A percentile compares a stretch with the other conserved stretches of the same genome.
Evolutionary conservation across 2,797 vertebrate species (phyloP).

Genomic region (Scyliorhinus canicula): DNA sequence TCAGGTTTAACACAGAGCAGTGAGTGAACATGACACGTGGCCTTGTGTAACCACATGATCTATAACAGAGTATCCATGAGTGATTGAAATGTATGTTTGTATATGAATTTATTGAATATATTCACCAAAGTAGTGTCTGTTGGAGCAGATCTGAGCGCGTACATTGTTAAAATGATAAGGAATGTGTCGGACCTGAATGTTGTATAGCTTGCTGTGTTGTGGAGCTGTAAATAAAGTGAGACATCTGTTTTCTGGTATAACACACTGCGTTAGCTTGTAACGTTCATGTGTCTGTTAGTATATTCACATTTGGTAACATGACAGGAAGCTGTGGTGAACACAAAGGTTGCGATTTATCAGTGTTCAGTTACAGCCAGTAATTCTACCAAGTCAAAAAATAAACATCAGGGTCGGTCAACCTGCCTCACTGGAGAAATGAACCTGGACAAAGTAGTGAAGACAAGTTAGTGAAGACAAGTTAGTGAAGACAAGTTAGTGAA

Average conservation of each 20-base stretch:
- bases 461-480: not conserved
- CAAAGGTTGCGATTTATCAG: not conserved
- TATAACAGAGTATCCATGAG: not conserved
- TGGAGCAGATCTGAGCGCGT: not conserved
- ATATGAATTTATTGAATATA: not conserved
- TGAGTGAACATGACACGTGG: not conserved
- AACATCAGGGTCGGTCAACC: not conserved
- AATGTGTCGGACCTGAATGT: not conserved
- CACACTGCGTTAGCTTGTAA: not conserved
- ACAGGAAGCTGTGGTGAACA: not conserved
- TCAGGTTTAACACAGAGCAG: not conserved
- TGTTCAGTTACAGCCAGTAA: not conserved
- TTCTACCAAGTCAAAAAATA: not conserved
- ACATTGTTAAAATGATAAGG: not conserved
- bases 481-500: not conserved
- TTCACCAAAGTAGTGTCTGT: not conserved
- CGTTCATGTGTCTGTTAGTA: not conserved
- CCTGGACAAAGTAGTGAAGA: not conserved
- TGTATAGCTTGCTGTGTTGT: not conserved
- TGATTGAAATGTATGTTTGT: not conserved
- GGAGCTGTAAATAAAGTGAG: not conserved
- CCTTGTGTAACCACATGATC: not conserved
- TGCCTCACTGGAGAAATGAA: not conserved
- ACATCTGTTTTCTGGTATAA: not conserved
- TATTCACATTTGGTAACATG: not conserved